Evolutionary conservation across 2,113 vertebrate genomes (phyloP).

Genomic region (Saccopteryx leptura): DNA sequence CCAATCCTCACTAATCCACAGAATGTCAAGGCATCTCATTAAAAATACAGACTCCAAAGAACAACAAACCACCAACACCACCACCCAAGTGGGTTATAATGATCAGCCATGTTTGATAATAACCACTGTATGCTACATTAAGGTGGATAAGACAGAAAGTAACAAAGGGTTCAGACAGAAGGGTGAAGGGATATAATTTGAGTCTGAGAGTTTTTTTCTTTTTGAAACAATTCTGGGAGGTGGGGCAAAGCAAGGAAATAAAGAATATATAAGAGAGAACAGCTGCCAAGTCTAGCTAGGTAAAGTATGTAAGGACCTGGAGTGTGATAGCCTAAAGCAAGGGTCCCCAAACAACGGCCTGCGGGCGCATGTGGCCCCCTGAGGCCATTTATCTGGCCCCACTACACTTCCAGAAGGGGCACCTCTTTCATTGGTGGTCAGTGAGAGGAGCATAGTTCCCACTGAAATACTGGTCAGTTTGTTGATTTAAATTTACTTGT

Average conservation of each 20-base stretch:
- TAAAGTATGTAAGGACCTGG: background rate
- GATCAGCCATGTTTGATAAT: background rate
- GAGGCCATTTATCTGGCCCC: no score
- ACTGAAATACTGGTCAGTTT: no score
- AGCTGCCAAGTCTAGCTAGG: background rate
- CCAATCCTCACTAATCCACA: background rate
- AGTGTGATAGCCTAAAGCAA: background rate
- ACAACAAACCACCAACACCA: background rate
- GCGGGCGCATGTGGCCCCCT: no score
- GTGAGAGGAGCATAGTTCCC: no score
- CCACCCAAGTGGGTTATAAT: background rate
- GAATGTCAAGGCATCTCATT: background rate
- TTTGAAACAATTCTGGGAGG: background rate
- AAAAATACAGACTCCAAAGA: slow-evolving; percentile 2
- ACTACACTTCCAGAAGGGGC: no score
- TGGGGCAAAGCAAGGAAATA: background rate
- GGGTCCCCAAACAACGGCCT: no score
- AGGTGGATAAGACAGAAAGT: background rate
- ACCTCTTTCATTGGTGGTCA: no score
- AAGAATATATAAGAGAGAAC: background rate
- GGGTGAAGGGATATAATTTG: background rate
- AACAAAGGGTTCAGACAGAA: slow-evolving; percentile 35
- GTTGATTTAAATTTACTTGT: no score
- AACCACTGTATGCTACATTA: background rate
- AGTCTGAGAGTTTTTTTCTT: slow-evolving; percentile 33